Percentiles rank a stretch among this genome's conserved stretches.
These are phyloP conservation scores for Helarctos malayanus DNA, from an alignment of 2,797 vertebrate species.

Conservation along the genomic window DNA sequence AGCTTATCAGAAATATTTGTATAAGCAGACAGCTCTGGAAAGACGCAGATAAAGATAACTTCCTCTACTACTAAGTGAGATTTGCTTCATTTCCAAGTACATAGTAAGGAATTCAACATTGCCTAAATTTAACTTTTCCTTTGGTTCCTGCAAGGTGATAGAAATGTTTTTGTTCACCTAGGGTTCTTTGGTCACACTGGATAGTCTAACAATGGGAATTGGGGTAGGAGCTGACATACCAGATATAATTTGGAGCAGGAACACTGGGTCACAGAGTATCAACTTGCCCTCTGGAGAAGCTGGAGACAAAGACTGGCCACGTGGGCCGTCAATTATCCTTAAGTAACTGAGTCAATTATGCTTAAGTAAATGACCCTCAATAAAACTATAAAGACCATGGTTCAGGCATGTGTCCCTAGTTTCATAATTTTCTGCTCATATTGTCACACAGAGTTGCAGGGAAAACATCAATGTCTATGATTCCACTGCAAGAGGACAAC, in stretches of 20 bases:
- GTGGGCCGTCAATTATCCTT: not conserved
- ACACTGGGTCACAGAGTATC: not conserved
- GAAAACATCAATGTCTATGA: not conserved
- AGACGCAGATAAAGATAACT: not conserved
- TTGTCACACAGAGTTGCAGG: not conserved
- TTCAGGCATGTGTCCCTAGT: not conserved
- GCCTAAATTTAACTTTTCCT: not conserved
- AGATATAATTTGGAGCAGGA: not conserved
- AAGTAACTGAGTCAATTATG: not conserved
- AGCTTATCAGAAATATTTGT: conserved; percentile 7
- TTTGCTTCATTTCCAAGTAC: not conserved
- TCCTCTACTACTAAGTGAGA: not conserved
- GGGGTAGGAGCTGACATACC: not conserved
- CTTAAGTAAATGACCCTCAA: not conserved
- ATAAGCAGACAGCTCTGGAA: not conserved
- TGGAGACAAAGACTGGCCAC: not conserved
- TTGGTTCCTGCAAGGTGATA: not conserved
- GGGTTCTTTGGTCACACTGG: not conserved
- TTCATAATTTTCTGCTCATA: not conserved
- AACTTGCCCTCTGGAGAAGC: not conserved
- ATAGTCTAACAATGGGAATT: not conserved
- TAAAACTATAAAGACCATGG: not conserved
- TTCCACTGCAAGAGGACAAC: not conserved
- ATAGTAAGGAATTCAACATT: not conserved
- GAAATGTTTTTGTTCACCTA: not conserved